A percentile compares a stretch with the other conserved stretches of the same genome.
These are phyloP conservation scores for Mungos mungo DNA, from an alignment of 2,113 vertebrate genomes.

Conservation along the genomic window DNA sequence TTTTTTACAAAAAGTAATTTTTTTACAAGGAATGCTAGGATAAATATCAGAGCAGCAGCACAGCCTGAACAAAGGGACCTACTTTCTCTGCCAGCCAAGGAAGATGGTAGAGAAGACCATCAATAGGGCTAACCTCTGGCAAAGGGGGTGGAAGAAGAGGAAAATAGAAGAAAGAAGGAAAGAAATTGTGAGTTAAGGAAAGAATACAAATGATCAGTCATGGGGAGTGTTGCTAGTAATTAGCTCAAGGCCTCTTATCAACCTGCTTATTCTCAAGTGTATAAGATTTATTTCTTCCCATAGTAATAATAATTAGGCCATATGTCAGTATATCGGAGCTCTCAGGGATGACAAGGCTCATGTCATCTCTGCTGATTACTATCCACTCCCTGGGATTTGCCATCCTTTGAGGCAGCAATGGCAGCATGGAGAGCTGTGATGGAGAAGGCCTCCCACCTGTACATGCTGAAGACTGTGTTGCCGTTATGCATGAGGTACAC, in stretches of 20 bases:
- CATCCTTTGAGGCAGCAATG: neutral
- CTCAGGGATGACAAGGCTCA: neutral
- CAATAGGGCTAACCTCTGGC: neutral
- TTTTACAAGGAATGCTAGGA: neutral
- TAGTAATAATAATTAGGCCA: neutral
- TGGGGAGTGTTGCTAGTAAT: neutral
- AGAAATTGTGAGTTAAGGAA: neutral
- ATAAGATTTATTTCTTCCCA: neutral
- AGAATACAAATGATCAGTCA: neutral
- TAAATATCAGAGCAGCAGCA: neutral
- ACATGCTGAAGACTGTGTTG: conserved; percentile 90
- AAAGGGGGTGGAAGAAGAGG: neutral
- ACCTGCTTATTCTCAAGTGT: neutral
- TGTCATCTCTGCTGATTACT: neutral
- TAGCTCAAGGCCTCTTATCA: neutral
- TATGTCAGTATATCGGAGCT: neutral
- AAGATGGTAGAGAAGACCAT: neutral
- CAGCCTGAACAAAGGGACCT: no score
- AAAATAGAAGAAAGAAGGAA: neutral
- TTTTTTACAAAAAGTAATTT: no score
- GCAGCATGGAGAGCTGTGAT: accelerated
- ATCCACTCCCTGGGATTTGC: neutral
- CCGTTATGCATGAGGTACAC: conserved; percentile 92
- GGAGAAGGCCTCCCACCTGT: conserved; percentile 82
- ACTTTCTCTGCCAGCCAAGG: neutral